phyloP scores from a whole-genome alignment of 2,113 vertebrate genomes.

The Silurus meridionalis region DNA sequence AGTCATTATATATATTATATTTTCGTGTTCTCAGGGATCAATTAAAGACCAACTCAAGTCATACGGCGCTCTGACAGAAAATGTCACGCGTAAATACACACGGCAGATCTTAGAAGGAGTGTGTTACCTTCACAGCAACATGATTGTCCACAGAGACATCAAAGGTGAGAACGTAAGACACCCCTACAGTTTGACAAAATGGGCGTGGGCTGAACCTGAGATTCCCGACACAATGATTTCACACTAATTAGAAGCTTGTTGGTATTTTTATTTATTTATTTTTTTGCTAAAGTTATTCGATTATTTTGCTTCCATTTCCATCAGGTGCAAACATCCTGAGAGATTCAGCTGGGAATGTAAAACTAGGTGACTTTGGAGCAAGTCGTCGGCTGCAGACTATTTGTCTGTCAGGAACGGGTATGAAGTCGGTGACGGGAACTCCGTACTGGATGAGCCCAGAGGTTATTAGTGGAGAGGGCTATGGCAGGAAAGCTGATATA shows the following conservation, averaged over 20 bases:
- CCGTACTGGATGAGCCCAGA: conserved; percentile 99
- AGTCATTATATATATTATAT: neutral
- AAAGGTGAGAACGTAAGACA: conserved; percentile 80
- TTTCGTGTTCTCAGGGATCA: conserved; percentile 78
- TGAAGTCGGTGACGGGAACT: conserved; percentile 96
- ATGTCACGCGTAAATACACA: conserved; percentile 94
- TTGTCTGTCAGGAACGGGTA: conserved; percentile 95
- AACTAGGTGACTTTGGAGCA: conserved; percentile 97
- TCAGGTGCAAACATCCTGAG: conserved; percentile 96
- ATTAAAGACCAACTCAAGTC: conserved; percentile 98
- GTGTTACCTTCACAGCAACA: conserved; percentile 98
- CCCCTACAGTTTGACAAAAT: too few species aligned
- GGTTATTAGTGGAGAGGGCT: conserved; percentile 97
- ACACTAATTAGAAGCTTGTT: neutral
- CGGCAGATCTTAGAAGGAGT: conserved; percentile 97
- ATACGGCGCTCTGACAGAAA: conserved; percentile 95
- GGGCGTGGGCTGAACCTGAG: neutral
- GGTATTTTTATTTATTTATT: neutral
- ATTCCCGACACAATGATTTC: neutral
- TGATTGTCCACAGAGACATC: conserved; percentile 99
- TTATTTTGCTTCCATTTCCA: conserved; percentile 31
- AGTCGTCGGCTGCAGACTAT: conserved; percentile 96
- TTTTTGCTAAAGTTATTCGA: neutral
- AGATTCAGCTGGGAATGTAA: conserved; percentile 95
- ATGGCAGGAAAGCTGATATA: conserved; percentile 96